Conservation (phyloP, 1,140 invertebrate species). For the Leptonema lineaticorne region DNA sequence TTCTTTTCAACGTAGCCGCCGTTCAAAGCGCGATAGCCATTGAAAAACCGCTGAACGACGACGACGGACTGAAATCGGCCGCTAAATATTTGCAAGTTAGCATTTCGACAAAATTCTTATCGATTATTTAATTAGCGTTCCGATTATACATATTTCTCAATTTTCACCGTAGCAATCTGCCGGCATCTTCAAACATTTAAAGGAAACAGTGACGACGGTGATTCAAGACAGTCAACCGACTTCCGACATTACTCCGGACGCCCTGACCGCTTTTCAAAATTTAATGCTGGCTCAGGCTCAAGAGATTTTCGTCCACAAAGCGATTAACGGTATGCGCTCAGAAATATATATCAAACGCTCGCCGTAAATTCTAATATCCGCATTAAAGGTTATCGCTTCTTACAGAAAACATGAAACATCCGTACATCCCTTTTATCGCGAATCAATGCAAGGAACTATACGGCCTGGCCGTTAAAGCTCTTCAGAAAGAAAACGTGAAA, state of each 20-base stretch:
- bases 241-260: constrained; percentile 91
- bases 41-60: constrained; percentile 80
- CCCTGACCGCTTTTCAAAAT: constrained; percentile 77
- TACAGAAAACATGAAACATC: constrained; percentile 91
- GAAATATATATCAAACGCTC: neutral
- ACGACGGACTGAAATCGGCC: constrained; percentile 91
- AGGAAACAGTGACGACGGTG: constrained; percentile 74
- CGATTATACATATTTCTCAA: constrained; percentile 46
- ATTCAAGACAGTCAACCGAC: constrained; percentile 93
- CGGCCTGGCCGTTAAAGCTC: constrained; percentile 81
- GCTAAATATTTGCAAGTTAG: constrained; percentile 93
- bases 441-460: constrained; percentile 93
- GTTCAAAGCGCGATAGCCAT: constrained; percentile 88
- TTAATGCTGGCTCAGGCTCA: constrained; percentile 98
- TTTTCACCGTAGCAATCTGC: constrained; percentile 87
- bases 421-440: constrained; percentile 88
- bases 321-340: constrained; percentile 71
- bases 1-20: constrained; percentile 96
- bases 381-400: constrained; percentile 39
- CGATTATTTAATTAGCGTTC: constrained; percentile 5
- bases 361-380: neutral
- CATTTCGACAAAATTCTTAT: neutral
- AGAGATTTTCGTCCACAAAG: constrained; percentile 95
- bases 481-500: constrained; percentile 84
- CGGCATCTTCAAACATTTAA: constrained; percentile 89